These are phyloP conservation scores for Leptinotarsa lineolata DNA, from an alignment of 1,140 invertebrate genomes.

Conservation along the genomic window DNA sequence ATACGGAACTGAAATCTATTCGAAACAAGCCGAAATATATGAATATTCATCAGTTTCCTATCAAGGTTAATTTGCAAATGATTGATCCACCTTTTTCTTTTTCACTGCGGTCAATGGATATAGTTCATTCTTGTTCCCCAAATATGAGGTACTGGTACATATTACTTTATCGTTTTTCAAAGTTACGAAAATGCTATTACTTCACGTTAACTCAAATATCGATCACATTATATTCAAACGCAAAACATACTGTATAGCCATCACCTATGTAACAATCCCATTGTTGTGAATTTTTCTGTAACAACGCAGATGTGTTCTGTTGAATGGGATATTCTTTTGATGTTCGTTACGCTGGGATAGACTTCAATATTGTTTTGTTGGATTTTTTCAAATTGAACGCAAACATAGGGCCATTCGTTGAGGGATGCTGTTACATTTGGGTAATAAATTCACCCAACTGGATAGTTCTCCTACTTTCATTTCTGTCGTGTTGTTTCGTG, in stretches of 20 bases:
- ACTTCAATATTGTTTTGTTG: slow-evolving; percentile 12
- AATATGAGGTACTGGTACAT: no score
- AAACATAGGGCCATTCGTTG: slow-evolving; percentile 2
- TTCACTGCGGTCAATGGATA: no score
- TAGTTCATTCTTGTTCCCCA: no score
- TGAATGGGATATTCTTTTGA: slow-evolving; percentile 16
- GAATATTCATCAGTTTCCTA: no score
- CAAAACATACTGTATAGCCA: background rate
- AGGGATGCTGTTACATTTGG: slow-evolving; percentile 16
- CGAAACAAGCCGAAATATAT: no score
- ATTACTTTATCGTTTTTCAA: no score
- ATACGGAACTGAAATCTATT: no score
- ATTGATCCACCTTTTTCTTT: no score
- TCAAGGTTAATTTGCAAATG: no score
- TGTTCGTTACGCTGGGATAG: slow-evolving; percentile 17
- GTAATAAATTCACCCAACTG: slow-evolving; percentile 14
- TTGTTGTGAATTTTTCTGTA: background rate
- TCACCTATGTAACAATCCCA: background rate
- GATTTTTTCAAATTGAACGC: slow-evolving; percentile 15
- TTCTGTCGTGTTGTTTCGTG: background rate
- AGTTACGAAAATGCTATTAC: no score
- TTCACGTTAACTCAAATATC: no score
- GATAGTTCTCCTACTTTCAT: background rate
- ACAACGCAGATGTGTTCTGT: slow-evolving; percentile 12
- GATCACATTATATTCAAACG: no score